phyloP scores from a whole-genome alignment of 1,140 invertebrate genomes.

The Dinothrombium tinctorium region DNA sequence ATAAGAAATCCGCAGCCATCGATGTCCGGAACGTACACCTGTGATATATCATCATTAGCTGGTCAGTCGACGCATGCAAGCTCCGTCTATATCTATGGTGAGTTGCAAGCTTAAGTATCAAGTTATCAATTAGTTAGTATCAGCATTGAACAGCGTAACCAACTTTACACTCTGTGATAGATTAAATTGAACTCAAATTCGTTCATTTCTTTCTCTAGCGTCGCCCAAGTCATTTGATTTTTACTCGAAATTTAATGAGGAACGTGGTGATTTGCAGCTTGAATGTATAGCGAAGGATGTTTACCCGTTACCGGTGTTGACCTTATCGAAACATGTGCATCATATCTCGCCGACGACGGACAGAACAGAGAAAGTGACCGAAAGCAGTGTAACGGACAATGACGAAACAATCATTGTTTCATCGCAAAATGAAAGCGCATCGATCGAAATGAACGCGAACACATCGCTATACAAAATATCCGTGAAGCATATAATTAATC shows the following conservation, averaged over 20 bases:
- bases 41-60: constrained; percentile 15
- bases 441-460: too few species aligned
- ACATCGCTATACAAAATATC: too few species aligned
- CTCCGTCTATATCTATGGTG: constrained; percentile 16
- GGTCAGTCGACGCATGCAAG: constrained; percentile 13
- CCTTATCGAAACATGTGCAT: not conserved
- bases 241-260: not conserved
- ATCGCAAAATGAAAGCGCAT: not conserved
- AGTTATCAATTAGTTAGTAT: not conserved
- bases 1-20: not conserved
- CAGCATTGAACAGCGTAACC: not conserved
- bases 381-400: not conserved
- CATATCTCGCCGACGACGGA: not conserved
- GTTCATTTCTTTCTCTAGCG: constrained; percentile 6
- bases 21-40: constrained; percentile 16
- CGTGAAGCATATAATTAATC: not conserved
- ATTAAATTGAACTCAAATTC: not conserved
- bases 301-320: constrained; percentile 5
- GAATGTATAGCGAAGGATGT: constrained; percentile 4
- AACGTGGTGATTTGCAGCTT: not conserved
- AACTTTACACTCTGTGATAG: not conserved
- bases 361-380: not conserved
- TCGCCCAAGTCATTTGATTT: constrained; percentile 8
- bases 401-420: not conserved
- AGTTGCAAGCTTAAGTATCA: constrained; percentile 5